phyloP scores from a whole-genome alignment of 2,888 invertebrate species.

The Sepioteuthis lessoniana region DNA sequence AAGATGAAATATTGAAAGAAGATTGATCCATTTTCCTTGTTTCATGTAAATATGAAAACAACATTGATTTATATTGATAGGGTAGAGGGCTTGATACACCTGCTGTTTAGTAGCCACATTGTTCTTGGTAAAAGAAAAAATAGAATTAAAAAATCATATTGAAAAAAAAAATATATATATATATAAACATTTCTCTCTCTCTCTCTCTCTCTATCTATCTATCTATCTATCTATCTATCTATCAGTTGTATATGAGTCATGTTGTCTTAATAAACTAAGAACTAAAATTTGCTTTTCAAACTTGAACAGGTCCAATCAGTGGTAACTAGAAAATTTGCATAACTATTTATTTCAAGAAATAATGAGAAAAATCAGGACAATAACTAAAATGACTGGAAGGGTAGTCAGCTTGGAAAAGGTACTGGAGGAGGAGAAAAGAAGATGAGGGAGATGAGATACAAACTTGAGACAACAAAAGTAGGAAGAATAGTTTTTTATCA shows the following conservation, averaged over 20 bases:
- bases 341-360: constrained; percentile 33
- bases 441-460: constrained; percentile 23
- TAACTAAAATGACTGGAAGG: constrained; percentile 21
- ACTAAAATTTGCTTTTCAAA: constrained; percentile 18
- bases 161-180: background rate
- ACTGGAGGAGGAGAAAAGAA: background rate
- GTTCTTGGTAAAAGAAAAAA: background rate
- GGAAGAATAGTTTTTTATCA: constrained; percentile 33
- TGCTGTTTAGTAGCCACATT: constrained; percentile 7
- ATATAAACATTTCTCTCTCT: background rate
- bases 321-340: constrained; percentile 6
- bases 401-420: background rate
- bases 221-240: background rate
- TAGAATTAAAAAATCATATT: background rate
- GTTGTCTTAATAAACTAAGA: background rate
- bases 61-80: constrained; percentile 23
- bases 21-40: constrained; percentile 33
- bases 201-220: background rate
- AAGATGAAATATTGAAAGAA: background rate
- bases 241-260: constrained; percentile 42
- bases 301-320: constrained; percentile 21
- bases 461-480: constrained; percentile 33
- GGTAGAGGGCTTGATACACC: background rate
- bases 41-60: constrained; percentile 13
- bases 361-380: constrained; percentile 33